Evolutionary conservation across 2,113 vertebrate species (phyloP).

Genomic region (Geococcyx californianus): DNA sequence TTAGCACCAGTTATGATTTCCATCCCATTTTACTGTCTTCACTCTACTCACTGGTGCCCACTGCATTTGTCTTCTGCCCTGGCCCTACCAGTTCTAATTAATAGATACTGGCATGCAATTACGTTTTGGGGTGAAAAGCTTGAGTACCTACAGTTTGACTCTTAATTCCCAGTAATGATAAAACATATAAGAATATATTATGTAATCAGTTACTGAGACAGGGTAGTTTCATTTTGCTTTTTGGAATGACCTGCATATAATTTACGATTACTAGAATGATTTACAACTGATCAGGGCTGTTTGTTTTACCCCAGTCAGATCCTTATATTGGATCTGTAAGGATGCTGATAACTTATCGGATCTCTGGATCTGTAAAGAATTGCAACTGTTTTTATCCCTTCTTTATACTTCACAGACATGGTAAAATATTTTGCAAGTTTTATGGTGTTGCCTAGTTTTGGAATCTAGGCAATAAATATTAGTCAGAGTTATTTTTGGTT

Average conservation of each 20-base stretch:
- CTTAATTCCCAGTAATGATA: background rate
- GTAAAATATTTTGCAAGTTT: background rate
- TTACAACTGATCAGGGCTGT: background rate
- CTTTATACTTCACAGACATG: background rate
- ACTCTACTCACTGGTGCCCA: background rate
- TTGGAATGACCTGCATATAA: background rate
- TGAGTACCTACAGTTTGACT: background rate
- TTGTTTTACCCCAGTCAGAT: background rate
- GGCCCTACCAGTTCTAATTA: constrained; percentile 8
- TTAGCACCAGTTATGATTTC: background rate
- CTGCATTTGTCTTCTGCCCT: constrained; percentile 8
- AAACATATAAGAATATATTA: background rate
- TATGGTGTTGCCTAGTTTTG: background rate
- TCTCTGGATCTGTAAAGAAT: background rate
- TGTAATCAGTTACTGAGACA: background rate
- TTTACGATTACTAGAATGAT: background rate
- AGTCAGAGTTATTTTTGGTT: background rate
- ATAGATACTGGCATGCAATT: background rate
- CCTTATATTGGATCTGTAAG: background rate
- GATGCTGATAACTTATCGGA: background rate
- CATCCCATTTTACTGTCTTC: background rate
- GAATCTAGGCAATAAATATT: background rate
- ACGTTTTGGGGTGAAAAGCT: background rate
- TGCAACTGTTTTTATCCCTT: background rate
- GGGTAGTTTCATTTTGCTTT: background rate